Percentiles rank a stretch among this genome's conserved stretches.
Evolutionary conservation across 2,113 vertebrate species (phyloP).

Genomic region (Agelaius tricolor): DNA sequence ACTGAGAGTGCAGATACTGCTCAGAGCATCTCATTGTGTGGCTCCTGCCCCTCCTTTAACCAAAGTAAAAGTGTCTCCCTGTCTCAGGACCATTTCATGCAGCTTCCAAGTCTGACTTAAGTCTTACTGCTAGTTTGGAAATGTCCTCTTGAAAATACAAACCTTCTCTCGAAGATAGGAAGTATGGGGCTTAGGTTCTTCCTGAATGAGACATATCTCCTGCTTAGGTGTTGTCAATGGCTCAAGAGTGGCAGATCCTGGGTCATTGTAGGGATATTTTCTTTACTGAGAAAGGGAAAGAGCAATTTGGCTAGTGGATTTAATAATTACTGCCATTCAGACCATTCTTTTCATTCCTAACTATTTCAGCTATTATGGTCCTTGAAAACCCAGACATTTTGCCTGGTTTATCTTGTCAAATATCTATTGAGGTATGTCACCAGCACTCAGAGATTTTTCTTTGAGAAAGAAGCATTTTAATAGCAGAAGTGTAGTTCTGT

Average conservation of each 20-base stretch:
- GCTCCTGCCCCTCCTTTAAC: not conserved
- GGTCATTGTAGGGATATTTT: not conserved
- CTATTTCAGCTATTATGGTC: not conserved
- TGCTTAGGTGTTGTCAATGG: not conserved
- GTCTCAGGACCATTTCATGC: not conserved
- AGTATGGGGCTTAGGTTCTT: not conserved
- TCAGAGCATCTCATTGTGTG: not conserved
- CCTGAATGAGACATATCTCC: not conserved
- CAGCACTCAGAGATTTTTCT: not conserved
- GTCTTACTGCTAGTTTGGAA: not conserved
- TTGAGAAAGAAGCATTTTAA: not conserved
- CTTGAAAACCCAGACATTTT: not conserved
- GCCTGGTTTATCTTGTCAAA: not conserved
- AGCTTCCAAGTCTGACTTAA: not conserved
- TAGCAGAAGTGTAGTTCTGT: not conserved
- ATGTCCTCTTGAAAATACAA: not conserved
- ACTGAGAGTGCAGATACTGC: not conserved
- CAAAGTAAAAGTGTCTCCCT: not conserved
- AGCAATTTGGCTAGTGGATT: not conserved
- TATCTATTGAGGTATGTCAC: not conserved
- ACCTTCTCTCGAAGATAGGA: not conserved
- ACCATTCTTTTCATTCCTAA: constrained; percentile 9
- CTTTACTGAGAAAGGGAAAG: not conserved
- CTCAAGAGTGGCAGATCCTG: not conserved
- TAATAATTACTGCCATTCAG: not conserved